Evolutionary conservation across 2,113 vertebrate genomes (phyloP).

Genomic region (Phaethornis superciliosus): DNA sequence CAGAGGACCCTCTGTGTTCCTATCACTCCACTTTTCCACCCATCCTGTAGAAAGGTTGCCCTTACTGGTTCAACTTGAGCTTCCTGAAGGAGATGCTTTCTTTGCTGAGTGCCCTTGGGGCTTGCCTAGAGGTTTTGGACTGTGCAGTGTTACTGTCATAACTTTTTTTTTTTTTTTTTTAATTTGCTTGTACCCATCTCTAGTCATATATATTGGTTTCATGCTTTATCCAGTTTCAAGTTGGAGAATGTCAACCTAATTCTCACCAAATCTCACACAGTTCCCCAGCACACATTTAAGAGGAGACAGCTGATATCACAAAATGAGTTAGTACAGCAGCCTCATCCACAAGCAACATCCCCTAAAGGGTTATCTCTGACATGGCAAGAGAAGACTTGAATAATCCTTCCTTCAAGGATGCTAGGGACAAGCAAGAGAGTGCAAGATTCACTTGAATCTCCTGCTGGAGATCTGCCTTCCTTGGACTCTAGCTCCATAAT

Average conservation of each 20-base stretch:
- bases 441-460: not conserved
- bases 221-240: not conserved
- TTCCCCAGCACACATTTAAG: not conserved
- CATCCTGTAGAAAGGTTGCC: not conserved
- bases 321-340: not conserved
- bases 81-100: not conserved
- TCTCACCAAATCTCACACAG: not conserved
- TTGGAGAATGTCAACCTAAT: not conserved
- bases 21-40: not conserved
- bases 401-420: not conserved
- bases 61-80: not conserved
- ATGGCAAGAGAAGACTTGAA: not conserved
- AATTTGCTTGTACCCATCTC: not conserved
- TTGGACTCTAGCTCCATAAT: not conserved
- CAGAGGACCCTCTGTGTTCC: not conserved
- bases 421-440: not conserved
- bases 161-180: not conserved
- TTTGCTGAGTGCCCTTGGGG: not conserved
- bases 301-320: not conserved
- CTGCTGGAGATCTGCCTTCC: not conserved
- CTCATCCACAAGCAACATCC: not conserved
- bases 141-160: not conserved
- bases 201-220: not conserved
- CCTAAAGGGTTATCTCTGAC: not conserved
- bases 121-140: not conserved